A percentile compares a stretch with the other conserved stretches of the same genome.
Evolutionary conservation across 2,888 invertebrate species (phyloP).

Genomic region (Catocala nupta): DNA sequence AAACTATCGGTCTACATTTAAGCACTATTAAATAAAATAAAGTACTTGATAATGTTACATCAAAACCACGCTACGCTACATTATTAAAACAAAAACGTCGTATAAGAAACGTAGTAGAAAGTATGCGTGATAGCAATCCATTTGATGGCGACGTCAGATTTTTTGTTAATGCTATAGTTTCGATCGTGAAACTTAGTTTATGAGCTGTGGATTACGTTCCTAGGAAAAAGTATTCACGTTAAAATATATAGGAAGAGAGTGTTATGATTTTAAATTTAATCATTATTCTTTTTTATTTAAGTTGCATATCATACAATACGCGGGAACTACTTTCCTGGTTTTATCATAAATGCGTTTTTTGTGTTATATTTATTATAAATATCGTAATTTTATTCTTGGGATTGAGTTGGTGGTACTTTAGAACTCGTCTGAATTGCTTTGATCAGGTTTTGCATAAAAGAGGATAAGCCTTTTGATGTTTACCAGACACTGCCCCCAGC

Average conservation of each 20-base stretch:
- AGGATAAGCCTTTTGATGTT: too few species aligned
- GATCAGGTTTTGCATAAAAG: too few species aligned
- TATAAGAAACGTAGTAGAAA: constrained; percentile 42
- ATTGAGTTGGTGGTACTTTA: too few species aligned
- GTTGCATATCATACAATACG: too few species aligned
- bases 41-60: not conserved
- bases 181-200: constrained; percentile 59
- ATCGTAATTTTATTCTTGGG: too few species aligned
- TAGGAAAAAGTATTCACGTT: constrained; percentile 24
- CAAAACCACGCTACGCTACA: constrained; percentile 6
- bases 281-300: not conserved
- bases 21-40: too few species aligned
- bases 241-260: constrained; percentile 1
- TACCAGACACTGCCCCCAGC: too few species aligned
- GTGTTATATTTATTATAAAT: too few species aligned
- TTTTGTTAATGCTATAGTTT: constrained; percentile 64
- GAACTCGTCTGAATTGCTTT: too few species aligned
- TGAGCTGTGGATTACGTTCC: constrained; percentile 54
- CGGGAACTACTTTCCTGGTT: too few species aligned
- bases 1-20: too few species aligned
- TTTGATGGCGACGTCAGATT: constrained; percentile 58
- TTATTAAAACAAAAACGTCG: constrained; percentile 1
- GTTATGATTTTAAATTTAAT: constrained; percentile 8
- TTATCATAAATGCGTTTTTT: not conserved
- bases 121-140: constrained; percentile 62